A percentile compares a stretch with the other conserved stretches of the same genome.
phyloP scores from a whole-genome alignment of 1,140 invertebrate species.

The Neoseiulus cucumeris region DNA sequence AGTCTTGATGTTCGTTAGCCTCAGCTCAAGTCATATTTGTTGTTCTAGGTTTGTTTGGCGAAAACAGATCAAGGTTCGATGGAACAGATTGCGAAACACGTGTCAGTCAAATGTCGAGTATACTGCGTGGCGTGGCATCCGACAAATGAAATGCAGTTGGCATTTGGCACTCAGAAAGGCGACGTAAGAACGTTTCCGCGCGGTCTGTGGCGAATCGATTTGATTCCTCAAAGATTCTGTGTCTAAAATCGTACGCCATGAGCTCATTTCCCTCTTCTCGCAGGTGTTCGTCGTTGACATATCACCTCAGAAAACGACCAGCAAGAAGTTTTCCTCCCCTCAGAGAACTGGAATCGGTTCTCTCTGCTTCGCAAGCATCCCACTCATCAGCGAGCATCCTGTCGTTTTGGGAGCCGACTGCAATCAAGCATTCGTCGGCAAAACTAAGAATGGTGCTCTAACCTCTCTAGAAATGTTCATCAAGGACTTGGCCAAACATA shows the following conservation, averaged over 20 bases:
- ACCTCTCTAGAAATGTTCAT: no score
- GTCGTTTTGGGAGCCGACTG: not conserved
- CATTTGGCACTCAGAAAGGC: not conserved
- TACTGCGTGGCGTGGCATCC: constrained; percentile 1
- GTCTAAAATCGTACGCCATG: no score
- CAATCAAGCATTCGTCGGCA: not conserved
- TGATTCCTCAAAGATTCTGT: no score
- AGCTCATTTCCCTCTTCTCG: no score
- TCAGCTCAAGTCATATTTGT: no score
- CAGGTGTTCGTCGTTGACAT: not conserved
- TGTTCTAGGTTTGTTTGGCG: not conserved
- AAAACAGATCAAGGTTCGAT: not conserved
- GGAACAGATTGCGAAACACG: not conserved
- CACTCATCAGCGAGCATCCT: not conserved
- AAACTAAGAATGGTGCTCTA: not conserved
- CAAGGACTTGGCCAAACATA: no score
- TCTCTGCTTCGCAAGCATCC: not conserved
- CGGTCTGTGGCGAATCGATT: not conserved
- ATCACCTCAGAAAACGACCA: not conserved
- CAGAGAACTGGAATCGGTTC: not conserved
- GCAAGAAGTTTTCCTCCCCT: not conserved
- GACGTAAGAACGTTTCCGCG: not conserved
- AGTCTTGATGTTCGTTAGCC: no score
- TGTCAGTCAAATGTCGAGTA: not conserved
- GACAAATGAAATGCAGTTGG: constrained; percentile 10